Evolutionary conservation across 2,888 invertebrate genomes (phyloP), one percentile per base, ranked within the genome.

Genomic region (Euclidia mi): DNA sequence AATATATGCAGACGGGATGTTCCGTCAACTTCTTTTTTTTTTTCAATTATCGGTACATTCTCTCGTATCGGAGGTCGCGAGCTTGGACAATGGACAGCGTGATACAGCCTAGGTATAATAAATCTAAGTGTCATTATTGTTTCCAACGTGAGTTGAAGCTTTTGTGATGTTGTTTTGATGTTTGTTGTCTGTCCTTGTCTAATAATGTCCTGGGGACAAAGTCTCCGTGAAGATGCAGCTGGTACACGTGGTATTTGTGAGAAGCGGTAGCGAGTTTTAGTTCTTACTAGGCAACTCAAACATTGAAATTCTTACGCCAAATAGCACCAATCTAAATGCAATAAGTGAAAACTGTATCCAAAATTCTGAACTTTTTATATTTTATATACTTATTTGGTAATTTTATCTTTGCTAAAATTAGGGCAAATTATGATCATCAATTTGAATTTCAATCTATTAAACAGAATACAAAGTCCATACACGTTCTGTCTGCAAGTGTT

Each of bases 1-100:
- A 65, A 64, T 71, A 75, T 75, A 51, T 56, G 65, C 61, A 63
- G 41, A 53, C 29, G 65, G 75, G 75, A 71, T 76, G 76, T 71
- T 73, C 63, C 66, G 69, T 52, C 46, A 43, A 15, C 14, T 20
- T 43, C 35, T 50, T 56, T 68, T 49, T 58, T 45, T 64, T 55
- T 49, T 38, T 17, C 32, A 17, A 56, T 56, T 67, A 65, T 58
- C 58, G 14, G 53, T 58, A 46, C 31, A 58, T 64, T 74, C 38
- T 43, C 42, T 53, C 32, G 57, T 56, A 50, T 53, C 64, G 57
- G 65, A 68, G 71, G 75, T 68, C 65, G 62, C 43, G 48, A 41
- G 42, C 49, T 63, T 78, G 81, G 78, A 81, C 81, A 58, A 75
- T 81, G 81, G 72, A 81, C 79, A 57, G 70, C 77, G 76, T 77